phyloP scores from a whole-genome alignment of 2,113 vertebrate species.

The Antennarius striatus region DNA sequence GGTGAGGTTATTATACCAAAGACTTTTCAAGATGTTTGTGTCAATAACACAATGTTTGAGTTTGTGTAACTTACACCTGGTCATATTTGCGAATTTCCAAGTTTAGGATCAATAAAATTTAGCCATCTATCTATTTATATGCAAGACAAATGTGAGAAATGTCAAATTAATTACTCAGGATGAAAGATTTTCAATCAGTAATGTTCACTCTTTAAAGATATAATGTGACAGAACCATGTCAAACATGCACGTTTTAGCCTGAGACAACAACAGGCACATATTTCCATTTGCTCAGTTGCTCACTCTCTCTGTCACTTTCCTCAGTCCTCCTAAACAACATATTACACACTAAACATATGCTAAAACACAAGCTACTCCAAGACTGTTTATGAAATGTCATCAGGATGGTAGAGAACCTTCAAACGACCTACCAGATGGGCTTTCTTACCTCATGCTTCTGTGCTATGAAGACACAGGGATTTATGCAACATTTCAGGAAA shows the following conservation, averaged over 20 bases:
- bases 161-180: too few relatives aligned
- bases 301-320: not conserved
- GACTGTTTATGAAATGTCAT: conserved; percentile 36
- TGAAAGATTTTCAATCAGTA: too few relatives aligned
- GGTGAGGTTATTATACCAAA: not conserved
- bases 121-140: too few relatives aligned
- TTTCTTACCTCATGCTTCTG: conserved; percentile 13
- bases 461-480: not conserved
- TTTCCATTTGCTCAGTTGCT: not conserved
- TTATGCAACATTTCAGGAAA: conserved; percentile 1
- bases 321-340: not conserved
- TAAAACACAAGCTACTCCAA: not conserved
- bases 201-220: too few relatives aligned
- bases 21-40: not conserved
- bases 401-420: conserved; percentile 19
- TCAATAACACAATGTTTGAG: not conserved
- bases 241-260: not conserved
- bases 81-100: not conserved
- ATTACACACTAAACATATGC: not conserved
- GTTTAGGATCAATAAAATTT: not conserved
- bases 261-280: not conserved
- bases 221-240: not conserved
- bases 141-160: too few relatives aligned
- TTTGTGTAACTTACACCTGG: not conserved
- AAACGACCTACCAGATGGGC: conserved; percentile 20